Percentiles rank a stretch among this genome's conserved stretches.
These are phyloP conservation scores for Tachystola acroxantha DNA, from an alignment of 2,888 invertebrate genomes.

Conservation along the genomic window DNA sequence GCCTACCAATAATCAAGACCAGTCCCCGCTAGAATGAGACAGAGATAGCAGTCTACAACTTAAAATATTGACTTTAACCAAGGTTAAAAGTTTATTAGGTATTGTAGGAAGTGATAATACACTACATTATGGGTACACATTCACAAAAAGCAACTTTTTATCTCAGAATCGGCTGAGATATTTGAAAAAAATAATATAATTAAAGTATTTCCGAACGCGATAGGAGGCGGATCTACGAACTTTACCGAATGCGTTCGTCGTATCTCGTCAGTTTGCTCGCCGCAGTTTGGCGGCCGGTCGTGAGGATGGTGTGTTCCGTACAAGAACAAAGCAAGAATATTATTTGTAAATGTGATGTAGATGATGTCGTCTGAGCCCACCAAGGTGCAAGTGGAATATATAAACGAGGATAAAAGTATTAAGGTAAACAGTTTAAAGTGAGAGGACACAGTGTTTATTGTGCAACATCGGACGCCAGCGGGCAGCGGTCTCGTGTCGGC, in stretches of 20 bases:
- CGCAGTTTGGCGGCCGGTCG: constrained; percentile 75
- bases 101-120: background rate
- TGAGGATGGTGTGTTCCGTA: constrained; percentile 71
- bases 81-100: background rate
- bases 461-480: constrained; percentile 73
- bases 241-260: constrained; percentile 54
- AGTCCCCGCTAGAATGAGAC: constrained; percentile 59
- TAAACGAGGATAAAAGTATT: constrained; percentile 66
- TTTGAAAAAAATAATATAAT: constrained; percentile 23
- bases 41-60: constrained; percentile 37
- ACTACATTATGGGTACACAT: background rate
- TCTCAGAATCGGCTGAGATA: background rate
- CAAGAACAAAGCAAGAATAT: constrained; percentile 69
- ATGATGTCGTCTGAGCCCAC: constrained; percentile 75
- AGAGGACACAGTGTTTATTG: constrained; percentile 62
- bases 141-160: background rate
- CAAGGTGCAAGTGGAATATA: constrained; percentile 71
- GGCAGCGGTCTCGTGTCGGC: constrained; percentile 70
- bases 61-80: constrained; percentile 18
- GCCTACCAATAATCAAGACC: constrained; percentile 79
- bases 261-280: constrained; percentile 62
- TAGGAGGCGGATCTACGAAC: constrained; percentile 75
- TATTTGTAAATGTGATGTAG: constrained; percentile 63
- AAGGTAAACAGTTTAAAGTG: constrained; percentile 64
- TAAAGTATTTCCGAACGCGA: constrained; percentile 58